Evolutionary conservation across 2,797 vertebrate species (phyloP).

Genomic region (Microctenopoma steveboyesi): DNA sequence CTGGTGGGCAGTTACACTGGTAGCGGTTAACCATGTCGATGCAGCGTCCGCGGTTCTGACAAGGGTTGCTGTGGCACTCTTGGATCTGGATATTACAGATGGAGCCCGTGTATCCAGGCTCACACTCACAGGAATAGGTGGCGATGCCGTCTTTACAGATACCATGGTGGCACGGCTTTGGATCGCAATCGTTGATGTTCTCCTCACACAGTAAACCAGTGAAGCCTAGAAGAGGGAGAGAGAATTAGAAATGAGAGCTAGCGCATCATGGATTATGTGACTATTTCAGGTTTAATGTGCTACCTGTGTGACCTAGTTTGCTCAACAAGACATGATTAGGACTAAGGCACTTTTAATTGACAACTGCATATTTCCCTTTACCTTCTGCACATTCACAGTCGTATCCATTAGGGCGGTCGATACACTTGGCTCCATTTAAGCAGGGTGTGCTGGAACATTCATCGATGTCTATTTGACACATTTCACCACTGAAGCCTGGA

Average conservation of each 20-base stretch:
- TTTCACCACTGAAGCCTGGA: slow-evolving; percentile 86
- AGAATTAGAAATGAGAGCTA: neutral
- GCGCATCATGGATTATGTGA: neutral
- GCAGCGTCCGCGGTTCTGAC: slow-evolving; percentile 92
- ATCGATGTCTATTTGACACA: slow-evolving; percentile 86
- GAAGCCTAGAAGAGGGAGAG: slow-evolving; percentile 83
- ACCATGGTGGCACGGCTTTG: slow-evolving; percentile 92
- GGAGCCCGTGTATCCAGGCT: slow-evolving; percentile 89
- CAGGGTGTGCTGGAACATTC: slow-evolving; percentile 88
- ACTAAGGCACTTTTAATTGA: neutral
- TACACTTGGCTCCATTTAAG: slow-evolving; percentile 87
- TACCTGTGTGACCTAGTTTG: neutral
- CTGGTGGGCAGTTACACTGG: slow-evolving; percentile 89
- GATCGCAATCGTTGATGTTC: slow-evolving; percentile 92
- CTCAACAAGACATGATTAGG: neutral
- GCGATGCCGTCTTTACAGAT: slow-evolving; percentile 91
- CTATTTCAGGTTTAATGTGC: neutral
- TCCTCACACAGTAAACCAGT: slow-evolving; percentile 86
- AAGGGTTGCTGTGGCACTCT: slow-evolving; percentile 93
- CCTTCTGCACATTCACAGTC: slow-evolving; percentile 89
- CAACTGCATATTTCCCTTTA: slow-evolving; percentile 40
- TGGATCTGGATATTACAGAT: slow-evolving; percentile 92
- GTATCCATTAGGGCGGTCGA: slow-evolving; percentile 85
- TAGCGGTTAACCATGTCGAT: slow-evolving; percentile 91
- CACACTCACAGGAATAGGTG: slow-evolving; percentile 89